These are phyloP conservation scores for Apodemia duryi DNA, from an alignment of 2,888 invertebrate species.

Conservation along the genomic window DNA sequence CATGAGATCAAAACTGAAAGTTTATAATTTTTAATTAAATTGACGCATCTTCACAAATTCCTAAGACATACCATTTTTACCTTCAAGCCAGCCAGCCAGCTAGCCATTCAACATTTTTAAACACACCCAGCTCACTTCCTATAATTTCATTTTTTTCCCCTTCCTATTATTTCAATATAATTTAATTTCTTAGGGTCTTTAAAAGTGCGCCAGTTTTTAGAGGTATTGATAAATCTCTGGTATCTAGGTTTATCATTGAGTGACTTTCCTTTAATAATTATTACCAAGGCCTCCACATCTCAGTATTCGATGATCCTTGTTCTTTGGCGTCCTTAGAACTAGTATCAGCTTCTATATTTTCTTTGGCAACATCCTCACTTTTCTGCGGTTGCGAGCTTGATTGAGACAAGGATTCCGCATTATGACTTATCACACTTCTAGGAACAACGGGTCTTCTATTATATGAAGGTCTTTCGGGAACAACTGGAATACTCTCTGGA, in stretches of 20 bases:
- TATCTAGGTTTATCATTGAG: no score
- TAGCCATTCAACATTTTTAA: no score
- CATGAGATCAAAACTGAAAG: background rate
- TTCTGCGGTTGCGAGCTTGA: slow-evolving; percentile 35
- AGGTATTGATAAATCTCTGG: background rate
- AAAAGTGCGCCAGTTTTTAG: background rate
- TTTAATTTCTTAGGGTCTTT: no score
- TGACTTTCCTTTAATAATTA: background rate
- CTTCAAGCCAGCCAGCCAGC: no score
- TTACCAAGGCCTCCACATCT: slow-evolving; percentile 73
- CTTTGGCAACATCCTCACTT: slow-evolving; percentile 24
- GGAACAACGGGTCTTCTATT: slow-evolving; percentile 35
- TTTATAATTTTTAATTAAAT: no score
- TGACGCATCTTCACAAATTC: no score
- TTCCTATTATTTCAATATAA: no score
- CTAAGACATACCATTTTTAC: no score
- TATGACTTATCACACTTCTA: slow-evolving; percentile 67
- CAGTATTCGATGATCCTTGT: slow-evolving; percentile 55
- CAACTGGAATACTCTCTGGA: slow-evolving; percentile 57
- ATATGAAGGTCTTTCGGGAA: slow-evolving; percentile 38
- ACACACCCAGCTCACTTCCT: no score
- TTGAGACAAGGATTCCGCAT: slow-evolving; percentile 61
- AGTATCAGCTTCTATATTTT: slow-evolving; percentile 46
- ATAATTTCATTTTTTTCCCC: no score
- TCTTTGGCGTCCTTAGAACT: slow-evolving; percentile 52